Conservation (phyloP, 2,797 vertebrate genomes). For the Oceanodroma leucorhoa region DNA sequence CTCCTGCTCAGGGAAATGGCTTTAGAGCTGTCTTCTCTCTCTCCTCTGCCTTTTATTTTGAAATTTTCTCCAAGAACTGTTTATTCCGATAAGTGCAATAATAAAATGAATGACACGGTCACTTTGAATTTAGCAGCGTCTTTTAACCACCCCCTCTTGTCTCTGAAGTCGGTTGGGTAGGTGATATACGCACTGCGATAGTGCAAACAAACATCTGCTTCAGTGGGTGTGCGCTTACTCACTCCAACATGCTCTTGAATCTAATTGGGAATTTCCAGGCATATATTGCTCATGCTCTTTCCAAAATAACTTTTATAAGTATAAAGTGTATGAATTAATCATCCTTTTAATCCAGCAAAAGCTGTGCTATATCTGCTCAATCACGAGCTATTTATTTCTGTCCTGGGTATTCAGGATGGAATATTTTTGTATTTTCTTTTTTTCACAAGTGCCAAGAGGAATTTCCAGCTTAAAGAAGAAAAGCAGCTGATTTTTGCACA, state of each 20-base stretch:
- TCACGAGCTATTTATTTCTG: conserved; percentile 47
- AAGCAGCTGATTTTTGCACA: not conserved
- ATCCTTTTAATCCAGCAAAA: conserved; percentile 40
- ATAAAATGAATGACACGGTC: not conserved
- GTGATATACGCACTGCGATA: not conserved
- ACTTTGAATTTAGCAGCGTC: not conserved
- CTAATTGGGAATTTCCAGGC: conserved; percentile 71
- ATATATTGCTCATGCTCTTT: conserved; percentile 49
- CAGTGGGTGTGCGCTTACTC: conserved; percentile 57
- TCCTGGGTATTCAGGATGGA: not conserved
- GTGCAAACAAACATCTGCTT: conserved; percentile 69
- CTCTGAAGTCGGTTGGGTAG: not conserved
- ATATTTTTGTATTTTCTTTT: not conserved
- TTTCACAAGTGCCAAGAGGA: not conserved
- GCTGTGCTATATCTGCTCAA: conserved; percentile 38
- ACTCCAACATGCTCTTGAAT: conserved; percentile 40
- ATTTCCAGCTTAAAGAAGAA: not conserved
- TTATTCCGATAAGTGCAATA: not conserved
- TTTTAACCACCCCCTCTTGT: not conserved
- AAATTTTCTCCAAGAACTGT: not conserved
- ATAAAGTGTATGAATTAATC: conserved; percentile 65
- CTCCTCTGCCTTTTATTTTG: not conserved
- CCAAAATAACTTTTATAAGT: conserved; percentile 68
- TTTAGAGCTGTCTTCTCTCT: not conserved
- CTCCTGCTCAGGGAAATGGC: too few relatives aligned